Base-by-base conservation (phyloP, 2,113 vertebrate species). In the Scomber colias region DNA sequence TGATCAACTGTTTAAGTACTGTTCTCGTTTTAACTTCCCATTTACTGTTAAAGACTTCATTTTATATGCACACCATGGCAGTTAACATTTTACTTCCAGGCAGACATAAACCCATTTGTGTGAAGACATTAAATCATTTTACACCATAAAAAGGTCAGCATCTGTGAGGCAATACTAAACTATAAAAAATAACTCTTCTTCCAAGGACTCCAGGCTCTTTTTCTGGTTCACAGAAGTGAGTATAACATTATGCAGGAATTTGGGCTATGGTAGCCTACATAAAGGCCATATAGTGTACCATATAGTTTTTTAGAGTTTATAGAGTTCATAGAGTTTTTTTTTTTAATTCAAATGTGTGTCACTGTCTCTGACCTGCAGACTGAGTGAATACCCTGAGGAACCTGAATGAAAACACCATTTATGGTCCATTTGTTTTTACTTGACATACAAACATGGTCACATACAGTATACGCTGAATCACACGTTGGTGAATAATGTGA, bases 361-460 rank as follows among this genome's bases (percentile, higher is more conserved):
- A 66, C 51, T 62, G 35, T n/a, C 27, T 51, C 63, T 27, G 53
- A 53, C 51, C 59, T 40, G n/a, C 6, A 35, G 17, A 11, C 24
- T 27, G 24, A 27, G 24, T 35, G 9, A 11, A 5, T 13, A 10
- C 17, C 11, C 53, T 10, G 50, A 72, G 16, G 60, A 74, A 44
- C 59, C 45, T 51, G 60, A 16, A 44, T 62, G 27, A 30, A 45
- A 60, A 9, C 11, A 11, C 14, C 48, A 50, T 64, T 35, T 30
- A 31, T 55, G 62, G 21, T 53, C 4, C n/a, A n/a, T 60, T 69
- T 85, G 83, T 86, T 83, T 75, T 30, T 19, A 69, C 49, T 78
- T 3, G 61, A 75, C 48, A 74, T 64, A 27, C 17, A 78, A 12
- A 11, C 14, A 71, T 16, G 21, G 13, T 27, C 3, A 13, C 9